phyloP scores from a whole-genome alignment of 2,113 vertebrate species.

The Ahaetulla prasina region DNA sequence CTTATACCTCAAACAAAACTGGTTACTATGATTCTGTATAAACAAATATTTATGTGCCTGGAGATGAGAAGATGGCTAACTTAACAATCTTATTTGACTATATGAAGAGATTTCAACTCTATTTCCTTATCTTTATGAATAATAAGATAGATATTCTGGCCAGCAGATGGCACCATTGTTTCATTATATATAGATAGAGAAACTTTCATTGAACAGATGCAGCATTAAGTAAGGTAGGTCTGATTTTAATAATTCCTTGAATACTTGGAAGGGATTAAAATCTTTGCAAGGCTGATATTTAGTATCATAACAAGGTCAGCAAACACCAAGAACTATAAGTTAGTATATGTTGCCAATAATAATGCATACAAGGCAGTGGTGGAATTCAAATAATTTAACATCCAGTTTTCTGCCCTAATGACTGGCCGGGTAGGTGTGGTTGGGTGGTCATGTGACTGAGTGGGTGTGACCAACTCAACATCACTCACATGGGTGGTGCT shows the following conservation, averaged over 20 bases:
- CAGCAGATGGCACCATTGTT: constrained; percentile 60
- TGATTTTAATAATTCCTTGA: not conserved
- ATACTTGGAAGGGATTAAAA: not conserved
- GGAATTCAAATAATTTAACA: too few species aligned
- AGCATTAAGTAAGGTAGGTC: not conserved
- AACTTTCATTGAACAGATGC: not conserved
- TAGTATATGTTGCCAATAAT: not conserved
- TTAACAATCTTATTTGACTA: not conserved
- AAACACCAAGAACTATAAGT: not conserved
- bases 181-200: not conserved
- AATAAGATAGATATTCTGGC: not conserved
- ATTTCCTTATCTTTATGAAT: not conserved
- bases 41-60: not conserved
- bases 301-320: not conserved
- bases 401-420: too few species aligned
- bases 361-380: not conserved
- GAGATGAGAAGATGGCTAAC: not conserved
- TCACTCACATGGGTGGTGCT: too few species aligned
- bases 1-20: not conserved
- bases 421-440: too few species aligned
- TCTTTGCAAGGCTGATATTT: not conserved
- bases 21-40: not conserved
- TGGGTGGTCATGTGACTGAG: too few species aligned
- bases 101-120: not conserved
- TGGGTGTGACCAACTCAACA: too few species aligned